Percentiles rank a stretch among this genome's conserved stretches.
phyloP scores from a whole-genome alignment of 1,140 invertebrate species.

The Thaumatotibia leucotreta region DNA sequence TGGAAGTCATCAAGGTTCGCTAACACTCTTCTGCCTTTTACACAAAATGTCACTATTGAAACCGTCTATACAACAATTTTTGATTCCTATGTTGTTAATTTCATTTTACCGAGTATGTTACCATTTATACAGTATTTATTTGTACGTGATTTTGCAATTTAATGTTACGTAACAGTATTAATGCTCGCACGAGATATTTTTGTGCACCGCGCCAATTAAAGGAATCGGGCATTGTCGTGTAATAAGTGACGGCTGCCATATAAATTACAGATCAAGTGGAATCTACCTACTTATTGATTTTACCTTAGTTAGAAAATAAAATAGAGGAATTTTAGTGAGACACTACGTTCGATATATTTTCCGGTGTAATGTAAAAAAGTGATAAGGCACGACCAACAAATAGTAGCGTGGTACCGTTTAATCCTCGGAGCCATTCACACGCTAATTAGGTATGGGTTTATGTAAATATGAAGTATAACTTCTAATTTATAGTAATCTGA shows the following conservation, averaged over 20 bases:
- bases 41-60: neutral
- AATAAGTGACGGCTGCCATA: neutral
- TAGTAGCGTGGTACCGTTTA: neutral
- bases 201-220: conserved; percentile 28
- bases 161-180: conserved; percentile 32
- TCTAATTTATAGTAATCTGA: neutral
- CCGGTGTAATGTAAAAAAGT: neutral
- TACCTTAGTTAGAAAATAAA: neutral
- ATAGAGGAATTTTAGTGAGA: neutral
- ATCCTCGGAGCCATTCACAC: neutral
- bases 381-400: neutral
- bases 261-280: neutral
- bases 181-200: conserved; percentile 20
- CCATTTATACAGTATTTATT: conserved; percentile 37
- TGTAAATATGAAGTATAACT: neutral
- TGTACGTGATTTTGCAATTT: conserved; percentile 25
- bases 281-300: neutral
- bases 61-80: conserved; percentile 20
- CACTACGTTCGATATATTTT: neutral
- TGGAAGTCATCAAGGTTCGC: no score
- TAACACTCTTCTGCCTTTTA: neutral
- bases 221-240: conserved; percentile 24
- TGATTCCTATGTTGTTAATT: conserved; percentile 30
- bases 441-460: neutral
- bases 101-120: conserved; percentile 36